Base-by-base conservation (phyloP, 2,113 vertebrate genomes). In the Rostratula benghalensis region DNA sequence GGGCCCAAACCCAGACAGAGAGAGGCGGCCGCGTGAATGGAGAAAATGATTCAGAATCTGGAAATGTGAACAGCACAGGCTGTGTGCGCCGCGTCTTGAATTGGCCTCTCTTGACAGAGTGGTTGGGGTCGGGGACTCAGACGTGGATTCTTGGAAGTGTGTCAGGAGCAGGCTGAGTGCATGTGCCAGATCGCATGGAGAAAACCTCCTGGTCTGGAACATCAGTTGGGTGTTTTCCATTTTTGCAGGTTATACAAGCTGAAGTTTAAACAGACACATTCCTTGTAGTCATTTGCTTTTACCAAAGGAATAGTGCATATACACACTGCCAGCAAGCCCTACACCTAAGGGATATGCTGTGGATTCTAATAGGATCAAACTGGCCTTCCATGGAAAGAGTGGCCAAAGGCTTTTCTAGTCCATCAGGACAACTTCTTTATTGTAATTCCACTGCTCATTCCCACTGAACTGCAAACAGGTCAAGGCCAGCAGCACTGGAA, bases 41-140 rank as follows among this genome's bases (percentile, higher is more conserved):
- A 90, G 90, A 93, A 88, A 94, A 74, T 91, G 27, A 90, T 96
- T 86, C 94, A 96, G 78, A 74, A 80, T 46, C 84, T 96, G 84
- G 94, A 93, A 68, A 75, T 70, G 71, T 30, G 93, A 91, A 31
- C 92, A 94, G 70, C 74, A 35, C 70, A 79, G 70, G 15, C 89
- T 16, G 1, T 4, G 1, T 35, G 63, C 2, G 1, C 67, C 39
- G 46, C 31, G 25, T 53, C 84, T 90, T 31, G 57, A 57, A 3
- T 9, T 53, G 54, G 63, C 87, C 63, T 88, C 87, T 76, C 48
- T 77, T 0, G 0, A 51, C 6, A 2, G 57, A 81, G 51, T 4
- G 17, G 28, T 14, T 92, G 60, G 31, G 23, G 2, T n/a, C 15
- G 23, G 50, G 24, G 70, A 80, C 23, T 80, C 75, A 80, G 91